Conservation (phyloP, 2,113 vertebrate species). For the Crotophaga sulcirostris region DNA sequence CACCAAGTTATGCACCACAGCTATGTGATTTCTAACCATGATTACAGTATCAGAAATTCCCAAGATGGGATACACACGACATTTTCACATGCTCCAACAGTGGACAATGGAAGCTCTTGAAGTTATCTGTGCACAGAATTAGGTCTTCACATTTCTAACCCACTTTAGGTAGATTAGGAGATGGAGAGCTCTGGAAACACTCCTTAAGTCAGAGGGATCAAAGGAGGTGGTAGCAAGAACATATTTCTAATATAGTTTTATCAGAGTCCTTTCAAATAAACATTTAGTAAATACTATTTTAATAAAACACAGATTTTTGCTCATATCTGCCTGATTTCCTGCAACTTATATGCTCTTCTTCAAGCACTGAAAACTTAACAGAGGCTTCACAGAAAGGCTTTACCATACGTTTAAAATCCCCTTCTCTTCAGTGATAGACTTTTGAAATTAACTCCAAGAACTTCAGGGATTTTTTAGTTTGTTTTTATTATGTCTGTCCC, state of each 20-base stretch:
- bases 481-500: not conserved
- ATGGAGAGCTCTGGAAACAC: not conserved
- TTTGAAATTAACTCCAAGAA: not conserved
- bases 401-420: not conserved
- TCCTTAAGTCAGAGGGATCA: not conserved
- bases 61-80: not conserved
- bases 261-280: not conserved
- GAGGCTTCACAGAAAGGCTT: not conserved
- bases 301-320: not conserved
- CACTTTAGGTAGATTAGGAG: not conserved
- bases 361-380: not conserved
- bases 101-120: not conserved
- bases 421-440: not conserved
- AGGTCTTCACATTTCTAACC: not conserved
- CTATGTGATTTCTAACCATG: not conserved
- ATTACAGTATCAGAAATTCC: not conserved
- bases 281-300: not conserved
- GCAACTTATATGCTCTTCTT: not conserved
- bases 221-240: not conserved
- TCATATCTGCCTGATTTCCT: not conserved
- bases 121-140: not conserved
- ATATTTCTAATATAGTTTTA: not conserved
- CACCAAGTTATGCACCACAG: not conserved
- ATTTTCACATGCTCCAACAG: not conserved
- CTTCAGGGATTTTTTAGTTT: not conserved